A percentile compares a stretch with the other conserved stretches of the same genome.
These are phyloP conservation scores for Kryptolebias ocellatus DNA, from an alignment of 2,797 vertebrate species.

Conservation along the genomic window DNA sequence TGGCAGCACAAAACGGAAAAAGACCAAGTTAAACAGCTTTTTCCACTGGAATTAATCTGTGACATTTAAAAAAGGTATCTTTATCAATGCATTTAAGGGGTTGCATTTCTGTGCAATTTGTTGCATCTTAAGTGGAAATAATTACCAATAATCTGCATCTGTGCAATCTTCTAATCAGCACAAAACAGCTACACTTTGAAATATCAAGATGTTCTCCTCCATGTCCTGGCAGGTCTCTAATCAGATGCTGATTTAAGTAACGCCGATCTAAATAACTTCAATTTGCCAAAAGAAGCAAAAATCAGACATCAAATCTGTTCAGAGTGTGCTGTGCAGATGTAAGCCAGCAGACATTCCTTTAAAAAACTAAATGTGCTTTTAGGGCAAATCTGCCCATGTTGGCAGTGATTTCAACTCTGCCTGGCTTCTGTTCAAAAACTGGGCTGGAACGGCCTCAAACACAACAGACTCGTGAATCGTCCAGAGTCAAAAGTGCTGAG, in stretches of 20 bases:
- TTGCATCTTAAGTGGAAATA: slow-evolving; percentile 13
- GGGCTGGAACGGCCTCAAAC: slow-evolving; percentile 30
- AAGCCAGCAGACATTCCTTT: slow-evolving; percentile 49
- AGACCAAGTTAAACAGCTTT: background rate
- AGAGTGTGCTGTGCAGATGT: slow-evolving; percentile 15
- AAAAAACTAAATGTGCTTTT: slow-evolving; percentile 56
- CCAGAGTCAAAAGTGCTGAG: slow-evolving; percentile 32
- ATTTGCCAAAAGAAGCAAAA: slow-evolving; percentile 10
- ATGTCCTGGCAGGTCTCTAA: background rate
- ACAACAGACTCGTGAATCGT: slow-evolving; percentile 29
- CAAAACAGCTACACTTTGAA: slow-evolving; percentile 5
- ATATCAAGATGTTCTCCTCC: slow-evolving; percentile 2
- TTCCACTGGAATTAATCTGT: background rate
- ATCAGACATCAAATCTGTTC: slow-evolving; percentile 11
- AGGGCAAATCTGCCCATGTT: slow-evolving; percentile 47
- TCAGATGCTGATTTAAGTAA: slow-evolving; percentile 4
- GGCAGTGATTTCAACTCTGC: slow-evolving; percentile 41
- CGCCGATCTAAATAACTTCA: slow-evolving; percentile 2
- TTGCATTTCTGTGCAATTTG: background rate
- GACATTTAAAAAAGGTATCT: background rate
- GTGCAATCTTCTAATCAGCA: slow-evolving; percentile 8
- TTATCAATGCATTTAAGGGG: background rate
- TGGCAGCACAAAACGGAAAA: slow-evolving; percentile 3
- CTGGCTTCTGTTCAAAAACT: slow-evolving; percentile 45
- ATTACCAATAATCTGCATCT: slow-evolving; percentile 6